A percentile compares a stretch with the other conserved stretches of the same genome.
Evolutionary conservation across 2,113 vertebrate genomes (phyloP).

Genomic region (Toxotes jaculatrix): DNA sequence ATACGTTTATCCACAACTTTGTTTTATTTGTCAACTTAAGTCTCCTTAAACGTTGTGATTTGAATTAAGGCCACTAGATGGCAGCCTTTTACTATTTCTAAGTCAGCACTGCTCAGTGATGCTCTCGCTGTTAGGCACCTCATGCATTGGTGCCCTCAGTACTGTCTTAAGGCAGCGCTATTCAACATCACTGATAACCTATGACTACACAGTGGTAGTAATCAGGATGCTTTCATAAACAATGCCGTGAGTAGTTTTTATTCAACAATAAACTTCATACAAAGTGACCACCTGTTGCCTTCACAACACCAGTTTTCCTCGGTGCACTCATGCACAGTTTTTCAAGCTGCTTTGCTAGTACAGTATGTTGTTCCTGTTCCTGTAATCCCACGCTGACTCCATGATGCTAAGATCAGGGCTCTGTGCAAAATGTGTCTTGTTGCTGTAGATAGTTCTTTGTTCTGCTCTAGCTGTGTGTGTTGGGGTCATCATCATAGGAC

Average conservation of each 20-base stretch:
- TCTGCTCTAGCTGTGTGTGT: background rate
- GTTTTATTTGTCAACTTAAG: background rate
- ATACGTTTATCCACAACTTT: background rate
- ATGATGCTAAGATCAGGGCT: background rate
- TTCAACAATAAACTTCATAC: background rate
- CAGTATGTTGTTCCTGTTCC: background rate
- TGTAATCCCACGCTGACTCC: background rate
- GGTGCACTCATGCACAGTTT: background rate
- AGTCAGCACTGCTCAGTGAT: background rate
- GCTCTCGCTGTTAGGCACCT: background rate
- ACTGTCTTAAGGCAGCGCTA: background rate
- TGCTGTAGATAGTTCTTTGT: no score
- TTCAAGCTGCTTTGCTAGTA: background rate
- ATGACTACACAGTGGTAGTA: background rate
- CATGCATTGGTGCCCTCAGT: background rate
- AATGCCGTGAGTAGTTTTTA: background rate
- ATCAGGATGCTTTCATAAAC: background rate
- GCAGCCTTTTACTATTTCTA: conserved; percentile 18
- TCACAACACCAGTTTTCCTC: background rate
- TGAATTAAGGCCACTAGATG: conserved; percentile 49
- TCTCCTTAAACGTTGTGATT: conserved; percentile 20
- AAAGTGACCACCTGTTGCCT: background rate
- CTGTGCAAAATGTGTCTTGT: background rate
- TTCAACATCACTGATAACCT: background rate
- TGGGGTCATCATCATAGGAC: background rate